Evolutionary conservation across 2,113 vertebrate species (phyloP), one percentile per base, ranked within the genome.

Genomic region (Agapornis roseicollis): DNA sequence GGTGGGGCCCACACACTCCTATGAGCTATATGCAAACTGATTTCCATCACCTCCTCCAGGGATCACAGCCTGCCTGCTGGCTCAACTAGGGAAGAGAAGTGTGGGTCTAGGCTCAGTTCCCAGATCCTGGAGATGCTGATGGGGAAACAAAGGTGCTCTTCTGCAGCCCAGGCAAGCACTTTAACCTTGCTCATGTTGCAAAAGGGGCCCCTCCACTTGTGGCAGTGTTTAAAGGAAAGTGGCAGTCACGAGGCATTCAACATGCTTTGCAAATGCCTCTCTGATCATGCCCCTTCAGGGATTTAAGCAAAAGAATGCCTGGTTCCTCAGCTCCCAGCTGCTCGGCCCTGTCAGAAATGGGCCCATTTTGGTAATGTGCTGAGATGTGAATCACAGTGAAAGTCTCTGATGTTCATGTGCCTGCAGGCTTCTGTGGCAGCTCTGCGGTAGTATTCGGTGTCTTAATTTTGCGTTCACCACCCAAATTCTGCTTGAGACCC

Each of bases 131-230:
- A 71, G 91, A 74, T 25, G 25, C 46, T 39, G 16, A 33, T 60
- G 65, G 56, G 41, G 55, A 87, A 89, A 68, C 42, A 76, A 68
- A 87, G 77, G 69, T 78, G 55, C 37, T 58, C 49, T 47, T 73
- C 60, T 46, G 47, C 41, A 86, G 60, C 42, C 28, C 0, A 0
- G 41, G 18, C 18, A 31, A 80, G 37, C 0, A 2, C 20, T 64
- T 29, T 35, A 52, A 20, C 13, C 46, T 28, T 0, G 0, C 2
- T 4, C 42, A 39, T 1, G 1, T n/a, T 91, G 49, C 66, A 50
- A 39, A 39, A 58, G 42, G 91, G 61, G 35, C 55, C 64, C 52
- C 84, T 89, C 11, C 0, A 0, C 41, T 49, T 4, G 0, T n/a
- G n/a, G 55, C n/a, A 19, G 4, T 6, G 6, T 58, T 69, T 77